Percentiles rank a stretch among this genome's conserved stretches.
Evolutionary conservation across 1,140 invertebrate species (phyloP).

Genomic region (Bombus terrestris): DNA sequence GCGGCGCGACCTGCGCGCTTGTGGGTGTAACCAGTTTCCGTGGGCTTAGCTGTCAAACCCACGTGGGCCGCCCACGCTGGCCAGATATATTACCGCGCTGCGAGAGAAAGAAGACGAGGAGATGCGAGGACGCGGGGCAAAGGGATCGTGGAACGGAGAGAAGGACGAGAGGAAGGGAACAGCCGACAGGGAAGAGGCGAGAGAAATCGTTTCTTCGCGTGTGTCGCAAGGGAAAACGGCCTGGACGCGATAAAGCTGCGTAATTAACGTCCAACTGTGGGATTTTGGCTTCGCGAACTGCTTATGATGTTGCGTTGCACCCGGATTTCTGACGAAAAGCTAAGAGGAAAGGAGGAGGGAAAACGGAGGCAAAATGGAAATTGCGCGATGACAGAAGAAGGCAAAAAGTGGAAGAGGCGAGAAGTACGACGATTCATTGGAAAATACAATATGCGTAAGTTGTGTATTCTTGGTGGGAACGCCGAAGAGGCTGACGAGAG

Average conservation of each 20-base stretch:
- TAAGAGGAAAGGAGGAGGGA: background rate
- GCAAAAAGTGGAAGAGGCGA: background rate
- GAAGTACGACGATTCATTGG: background rate
- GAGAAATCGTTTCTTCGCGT: slow-evolving; percentile 38
- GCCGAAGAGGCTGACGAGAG: background rate
- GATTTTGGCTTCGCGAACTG: background rate
- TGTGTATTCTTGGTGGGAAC: background rate
- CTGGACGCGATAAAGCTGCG: slow-evolving; percentile 9
- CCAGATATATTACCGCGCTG: slow-evolving; percentile 68
- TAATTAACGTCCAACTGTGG: slow-evolving; percentile 5
- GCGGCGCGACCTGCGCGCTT: slow-evolving; percentile 50
- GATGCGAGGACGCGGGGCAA: slow-evolving; percentile 8
- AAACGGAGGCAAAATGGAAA: background rate
- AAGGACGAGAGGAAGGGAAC: background rate
- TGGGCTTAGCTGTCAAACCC: slow-evolving; percentile 81
- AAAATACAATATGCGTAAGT: background rate
- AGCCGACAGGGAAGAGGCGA: background rate
- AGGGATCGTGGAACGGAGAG: slow-evolving; percentile 7
- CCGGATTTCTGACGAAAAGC: background rate
- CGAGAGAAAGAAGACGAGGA: slow-evolving; percentile 62
- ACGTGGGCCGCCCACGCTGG: slow-evolving; percentile 80
- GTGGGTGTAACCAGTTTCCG: slow-evolving; percentile 82
- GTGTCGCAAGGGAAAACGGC: slow-evolving; percentile 44
- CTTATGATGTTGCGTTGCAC: background rate
- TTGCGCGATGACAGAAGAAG: background rate